Conservation (phyloP, 2,113 vertebrate genomes). For the Gorsachius goisagi region DNA sequence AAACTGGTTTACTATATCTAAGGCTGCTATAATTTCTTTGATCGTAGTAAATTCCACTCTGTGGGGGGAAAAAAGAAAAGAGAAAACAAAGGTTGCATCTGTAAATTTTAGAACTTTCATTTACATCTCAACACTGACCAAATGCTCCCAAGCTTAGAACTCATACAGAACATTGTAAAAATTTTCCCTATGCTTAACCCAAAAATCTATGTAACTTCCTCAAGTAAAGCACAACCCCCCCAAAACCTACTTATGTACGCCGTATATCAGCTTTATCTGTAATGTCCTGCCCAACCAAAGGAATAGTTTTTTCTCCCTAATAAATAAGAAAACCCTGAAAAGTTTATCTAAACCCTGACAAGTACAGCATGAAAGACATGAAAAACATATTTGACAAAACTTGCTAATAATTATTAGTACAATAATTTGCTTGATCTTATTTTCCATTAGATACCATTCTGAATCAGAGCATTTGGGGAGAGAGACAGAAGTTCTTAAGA, state of each 20-base stretch:
- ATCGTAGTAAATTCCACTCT: constrained; percentile 93
- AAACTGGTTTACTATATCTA: constrained; percentile 81
- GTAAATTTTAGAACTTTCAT: background rate
- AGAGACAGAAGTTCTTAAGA: background rate
- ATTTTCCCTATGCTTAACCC: background rate
- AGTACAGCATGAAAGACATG: background rate
- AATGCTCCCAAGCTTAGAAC: background rate
- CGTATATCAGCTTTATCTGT: background rate
- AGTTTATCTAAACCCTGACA: background rate
- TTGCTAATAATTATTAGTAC: background rate
- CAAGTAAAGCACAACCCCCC: background rate
- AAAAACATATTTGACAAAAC: background rate
- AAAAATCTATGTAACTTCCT: background rate
- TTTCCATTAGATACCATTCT: background rate
- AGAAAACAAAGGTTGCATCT: background rate
- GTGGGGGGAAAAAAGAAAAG: constrained; percentile 33
- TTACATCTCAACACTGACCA: background rate
- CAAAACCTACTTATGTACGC: background rate
- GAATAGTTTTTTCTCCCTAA: background rate
- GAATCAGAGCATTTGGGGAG: background rate
- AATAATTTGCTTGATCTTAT: background rate
- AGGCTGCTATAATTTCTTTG: constrained; percentile 93
- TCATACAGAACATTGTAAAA: background rate
- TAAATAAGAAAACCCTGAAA: background rate
- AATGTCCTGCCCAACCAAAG: background rate